Conservation (phyloP, 2,888 invertebrate genomes). For the Eulithis prunata region DNA sequence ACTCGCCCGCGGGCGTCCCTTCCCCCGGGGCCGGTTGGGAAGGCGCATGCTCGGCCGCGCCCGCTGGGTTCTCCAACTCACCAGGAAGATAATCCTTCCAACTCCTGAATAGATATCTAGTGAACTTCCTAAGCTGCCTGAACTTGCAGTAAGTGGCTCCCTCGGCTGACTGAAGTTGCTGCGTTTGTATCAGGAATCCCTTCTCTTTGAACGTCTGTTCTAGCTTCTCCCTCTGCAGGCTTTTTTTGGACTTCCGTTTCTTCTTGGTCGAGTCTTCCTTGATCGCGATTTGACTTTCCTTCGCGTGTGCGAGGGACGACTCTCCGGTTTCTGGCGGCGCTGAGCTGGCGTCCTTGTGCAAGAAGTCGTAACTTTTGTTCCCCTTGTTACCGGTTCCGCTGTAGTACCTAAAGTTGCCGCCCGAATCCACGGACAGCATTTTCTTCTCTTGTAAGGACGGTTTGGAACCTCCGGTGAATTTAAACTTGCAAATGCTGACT, state of each 20-base stretch:
- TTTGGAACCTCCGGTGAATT: slow-evolving; percentile 95
- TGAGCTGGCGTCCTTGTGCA: slow-evolving; percentile 88
- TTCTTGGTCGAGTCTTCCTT: slow-evolving; percentile 79
- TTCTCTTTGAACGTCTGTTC: slow-evolving; percentile 97
- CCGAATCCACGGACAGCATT: slow-evolving; percentile 95
- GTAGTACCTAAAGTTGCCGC: slow-evolving; percentile 94
- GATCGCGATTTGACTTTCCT: slow-evolving; percentile 39
- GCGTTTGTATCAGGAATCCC: slow-evolving; percentile 96
- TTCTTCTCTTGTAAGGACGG: slow-evolving; percentile 96
- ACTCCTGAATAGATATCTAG: slow-evolving; percentile 94
- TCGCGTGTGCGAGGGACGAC: slow-evolving; percentile 51
- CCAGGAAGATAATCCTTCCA: slow-evolving; percentile 97
- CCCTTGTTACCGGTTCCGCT: slow-evolving; percentile 93
- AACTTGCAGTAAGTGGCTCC: slow-evolving; percentile 98
- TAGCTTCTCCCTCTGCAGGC: slow-evolving; percentile 93
- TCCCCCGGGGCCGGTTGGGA: slow-evolving; percentile 41
- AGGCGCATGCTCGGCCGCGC: slow-evolving; percentile 23
- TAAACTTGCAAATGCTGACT: slow-evolving; percentile 96
- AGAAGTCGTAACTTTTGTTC: slow-evolving; percentile 91
- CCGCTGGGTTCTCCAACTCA: slow-evolving; percentile 75
- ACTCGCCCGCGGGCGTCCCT: slow-evolving; percentile 53
- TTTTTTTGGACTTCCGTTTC: slow-evolving; percentile 91
- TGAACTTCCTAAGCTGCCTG: slow-evolving; percentile 94
- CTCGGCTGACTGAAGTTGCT: slow-evolving; percentile 95
- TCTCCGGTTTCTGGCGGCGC: slow-evolving; percentile 52